These are phyloP conservation scores for Diacarnus erythraeanus DNA, from an alignment of 37 sponge, comb jelly and placozoan genomes.

Conservation along the genomic window DNA sequence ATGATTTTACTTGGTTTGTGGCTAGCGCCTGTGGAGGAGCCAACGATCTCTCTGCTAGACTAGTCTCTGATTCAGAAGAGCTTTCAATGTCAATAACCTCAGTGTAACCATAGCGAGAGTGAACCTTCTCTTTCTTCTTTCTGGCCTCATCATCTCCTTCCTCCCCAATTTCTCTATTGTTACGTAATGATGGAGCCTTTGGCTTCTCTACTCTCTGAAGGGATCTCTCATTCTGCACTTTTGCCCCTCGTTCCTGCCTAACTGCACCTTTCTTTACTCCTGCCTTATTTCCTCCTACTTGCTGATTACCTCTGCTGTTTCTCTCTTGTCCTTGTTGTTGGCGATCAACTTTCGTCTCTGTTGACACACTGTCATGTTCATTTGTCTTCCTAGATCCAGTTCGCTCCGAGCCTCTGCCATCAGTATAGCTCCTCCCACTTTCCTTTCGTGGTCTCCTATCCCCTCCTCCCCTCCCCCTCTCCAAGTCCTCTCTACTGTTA, in stretches of 20 bases:
- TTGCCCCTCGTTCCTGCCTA: not conserved
- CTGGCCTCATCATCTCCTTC: not conserved
- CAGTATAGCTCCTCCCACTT: not conserved
- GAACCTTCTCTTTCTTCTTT: not conserved
- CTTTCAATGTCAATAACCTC: slow-evolving; percentile 51
- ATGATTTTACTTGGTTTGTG: not conserved
- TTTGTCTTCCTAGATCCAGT: not conserved
- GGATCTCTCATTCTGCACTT: not conserved
- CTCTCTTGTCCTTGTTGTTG: not conserved
- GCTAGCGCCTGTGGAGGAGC: not conserved
- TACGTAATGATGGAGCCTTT: too few relatives aligned
- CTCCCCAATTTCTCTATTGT: not conserved
- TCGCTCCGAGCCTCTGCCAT: not conserved
- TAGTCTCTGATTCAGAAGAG: slow-evolving; percentile 45
- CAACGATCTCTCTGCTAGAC: not conserved
- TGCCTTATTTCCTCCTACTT: not conserved
- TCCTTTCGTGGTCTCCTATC: not conserved
- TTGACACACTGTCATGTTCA: not conserved
- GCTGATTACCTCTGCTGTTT: not conserved
- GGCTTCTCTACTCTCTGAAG: not conserved
- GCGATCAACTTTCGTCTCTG: not conserved
- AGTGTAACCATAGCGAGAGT: slow-evolving; percentile 12
- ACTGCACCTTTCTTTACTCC: not conserved
- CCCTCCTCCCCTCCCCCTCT: slow-evolving; percentile 18
- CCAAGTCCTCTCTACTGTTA: not conserved